Percentiles rank a stretch among this genome's conserved stretches.
phyloP scores from a whole-genome alignment of 2,888 invertebrate genomes.

The Invenusta paracnida region DNA sequence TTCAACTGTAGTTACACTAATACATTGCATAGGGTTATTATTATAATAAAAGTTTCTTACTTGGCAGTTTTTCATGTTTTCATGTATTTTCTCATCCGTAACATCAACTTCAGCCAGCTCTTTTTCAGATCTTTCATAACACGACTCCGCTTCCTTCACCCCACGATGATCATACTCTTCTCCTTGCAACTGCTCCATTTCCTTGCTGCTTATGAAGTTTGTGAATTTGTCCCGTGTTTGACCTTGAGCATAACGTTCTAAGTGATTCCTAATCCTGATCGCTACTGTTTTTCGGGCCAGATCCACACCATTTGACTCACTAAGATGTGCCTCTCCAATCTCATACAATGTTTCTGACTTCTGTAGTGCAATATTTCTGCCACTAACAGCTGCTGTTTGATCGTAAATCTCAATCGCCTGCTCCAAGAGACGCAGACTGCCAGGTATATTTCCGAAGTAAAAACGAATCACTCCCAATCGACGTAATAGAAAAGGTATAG shows the following conservation, averaged over 20 bases:
- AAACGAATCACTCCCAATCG: not conserved
- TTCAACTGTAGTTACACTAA: no score
- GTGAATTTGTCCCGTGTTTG: no score
- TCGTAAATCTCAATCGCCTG: not conserved
- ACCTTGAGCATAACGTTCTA: not conserved
- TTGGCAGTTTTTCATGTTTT: no score
- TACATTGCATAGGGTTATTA: no score
- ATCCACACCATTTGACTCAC: not conserved
- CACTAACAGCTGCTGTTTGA: not conserved
- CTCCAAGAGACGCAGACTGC: not conserved
- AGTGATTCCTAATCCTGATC: not conserved
- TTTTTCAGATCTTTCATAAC: not conserved
- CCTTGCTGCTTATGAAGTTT: not conserved
- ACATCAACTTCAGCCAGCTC: not conserved
- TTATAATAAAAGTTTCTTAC: no score
- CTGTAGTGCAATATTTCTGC: not conserved
- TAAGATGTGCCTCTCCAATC: not conserved
- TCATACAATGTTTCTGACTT: not conserved
- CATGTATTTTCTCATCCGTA: not conserved
- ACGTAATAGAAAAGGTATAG: not conserved
- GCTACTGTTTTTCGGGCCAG: not conserved
- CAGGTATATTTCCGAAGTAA: not conserved
- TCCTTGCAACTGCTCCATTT: not conserved
- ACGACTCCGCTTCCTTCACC: not conserved
- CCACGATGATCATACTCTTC: not conserved